Base-by-base conservation (phyloP, 1,140 invertebrate species). In the Campoletis sonorensis region DNA sequence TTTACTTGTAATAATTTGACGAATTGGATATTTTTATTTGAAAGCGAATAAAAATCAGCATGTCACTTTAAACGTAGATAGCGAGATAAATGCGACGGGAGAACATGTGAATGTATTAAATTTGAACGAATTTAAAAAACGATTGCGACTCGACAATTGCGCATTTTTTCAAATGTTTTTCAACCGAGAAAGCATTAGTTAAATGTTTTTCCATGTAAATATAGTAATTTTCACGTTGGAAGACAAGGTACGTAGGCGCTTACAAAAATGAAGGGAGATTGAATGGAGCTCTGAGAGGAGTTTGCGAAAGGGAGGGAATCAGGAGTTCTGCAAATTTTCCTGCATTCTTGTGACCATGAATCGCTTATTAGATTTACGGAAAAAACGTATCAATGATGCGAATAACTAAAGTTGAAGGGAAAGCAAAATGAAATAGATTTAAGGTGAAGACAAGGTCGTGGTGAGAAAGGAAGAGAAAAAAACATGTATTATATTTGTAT, bases 401-500 rank as follows among this genome's bases (percentile, higher is more conserved):
- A 21, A 58, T 58, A 58, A 45, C 4, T 40, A 70, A 73, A 58
- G 58, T 67, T 26, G 11, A n/a, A 51, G 21, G n/a, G 33, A 40
- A 71, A 73, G 64, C 23, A 75, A 68, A 64, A 64, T 30, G 54
- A 27, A 78, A 51, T 10, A 58, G 67, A 45, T 45, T 45, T 26
- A 58, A 51, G 26, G 64, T 70, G 58, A 77, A 67, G 45, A 58
- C 45, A 26, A 40, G 76, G 16, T 61, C 21, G 21, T 75, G 58
- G 73, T 49, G 30, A 81, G 40, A 45, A 11, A 45, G 13, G 8
- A 45, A 45, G 7, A 11, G 1, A 81, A 23, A 58, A 79, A 75
- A 54, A 70, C 76, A 71, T 85, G 84, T 85, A 85, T 83, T 81
- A 85, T 85, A 85, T 83, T 79, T 85, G 84, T 83, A 85, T 81